phyloP scores from a whole-genome alignment of 2,888 invertebrate genomes.

The Parasteatoda lunata region DNA sequence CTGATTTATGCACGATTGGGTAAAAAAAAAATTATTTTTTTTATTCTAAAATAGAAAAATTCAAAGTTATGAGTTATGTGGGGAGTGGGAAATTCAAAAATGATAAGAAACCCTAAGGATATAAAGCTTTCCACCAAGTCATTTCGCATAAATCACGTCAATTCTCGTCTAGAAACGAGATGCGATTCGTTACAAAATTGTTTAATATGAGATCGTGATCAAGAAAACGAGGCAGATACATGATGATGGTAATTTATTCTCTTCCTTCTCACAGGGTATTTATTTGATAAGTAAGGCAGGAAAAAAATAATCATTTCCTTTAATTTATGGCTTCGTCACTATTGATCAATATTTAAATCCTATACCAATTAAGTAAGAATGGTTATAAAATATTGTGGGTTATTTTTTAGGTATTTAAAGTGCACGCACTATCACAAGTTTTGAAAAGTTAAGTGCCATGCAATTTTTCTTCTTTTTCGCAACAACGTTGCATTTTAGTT shows the following conservation, averaged over 20 bases:
- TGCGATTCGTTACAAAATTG: slow-evolving; percentile 45
- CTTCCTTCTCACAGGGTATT: neutral
- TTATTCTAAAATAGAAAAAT: neutral
- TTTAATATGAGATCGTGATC: slow-evolving; percentile 30
- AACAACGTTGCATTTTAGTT: too few relatives aligned
- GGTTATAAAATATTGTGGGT: too few relatives aligned
- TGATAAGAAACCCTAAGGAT: slow-evolving; percentile 23
- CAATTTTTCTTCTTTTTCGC: too few relatives aligned
- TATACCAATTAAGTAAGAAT: neutral
- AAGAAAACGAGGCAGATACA: slow-evolving; percentile 14
- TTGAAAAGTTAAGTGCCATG: too few relatives aligned
- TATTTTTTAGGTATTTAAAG: too few relatives aligned
- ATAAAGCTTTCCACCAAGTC: slow-evolving; percentile 21
- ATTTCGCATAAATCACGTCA: slow-evolving; percentile 47
- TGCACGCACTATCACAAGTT: too few relatives aligned
- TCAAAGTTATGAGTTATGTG: slow-evolving; percentile 2
- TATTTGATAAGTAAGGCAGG: neutral
- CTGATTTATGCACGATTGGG: neutral
- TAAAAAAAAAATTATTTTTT: neutral
- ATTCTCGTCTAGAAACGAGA: slow-evolving; percentile 45
- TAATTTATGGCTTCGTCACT: neutral
- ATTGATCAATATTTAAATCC: neutral
- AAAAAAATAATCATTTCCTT: neutral
- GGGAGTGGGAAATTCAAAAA: slow-evolving; percentile 17
- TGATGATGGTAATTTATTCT: slow-evolving; percentile 3